Base-by-base conservation (phyloP, 2,113 vertebrate species). In the Notothenia coriiceps region DNA sequence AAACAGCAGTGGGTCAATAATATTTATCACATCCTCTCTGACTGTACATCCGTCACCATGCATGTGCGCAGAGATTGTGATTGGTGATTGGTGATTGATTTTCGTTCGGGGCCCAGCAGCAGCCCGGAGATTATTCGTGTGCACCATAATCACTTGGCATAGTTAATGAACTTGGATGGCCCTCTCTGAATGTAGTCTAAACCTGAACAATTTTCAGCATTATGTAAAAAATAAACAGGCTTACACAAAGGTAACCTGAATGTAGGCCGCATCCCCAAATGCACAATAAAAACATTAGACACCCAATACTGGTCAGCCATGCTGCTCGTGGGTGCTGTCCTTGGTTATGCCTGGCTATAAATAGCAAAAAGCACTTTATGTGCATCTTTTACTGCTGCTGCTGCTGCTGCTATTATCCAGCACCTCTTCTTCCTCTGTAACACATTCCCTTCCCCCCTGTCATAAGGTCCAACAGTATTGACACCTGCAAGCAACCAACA, bases 371-470 rank as follows among this genome's bases (percentile, higher is more conserved):
- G 80, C 76, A 84, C 86, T 80, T 70, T 82, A 85, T 91, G 87
- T 74, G 57, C 79, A 77, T 88, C 82, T 67, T 84, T 70, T 29
- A 29, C 29, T 90, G 46, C 70, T 25, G 25, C 25, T 74, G 51
- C 77, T 74, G 62, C 73, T 83, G 67, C 78, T 72, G 77, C 72
- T 79, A 76, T 89, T 82, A 88, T 87, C 62, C 70, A 67, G 75
- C 62, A 89, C 51, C 68, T 81, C 85, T 80, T 80, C 43, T 69
- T 70, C 65, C 59, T 73, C 75, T 80, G 33, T 47, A 55, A 47
- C 77, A 80, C 47, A 83, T 70, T 85, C 61, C 22, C 57, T 73
- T 66, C 51, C 84, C 73, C 70, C 51, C 56, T 70, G 67, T 66
- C 82, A 67, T 74, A 52, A 17, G 49, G 74, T 56, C 72, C 5